Percentiles rank a stretch among this genome's conserved stretches.
These are phyloP conservation scores for Agrilus mali DNA, from an alignment of 2,888 invertebrate genomes.

Conservation along the genomic window DNA sequence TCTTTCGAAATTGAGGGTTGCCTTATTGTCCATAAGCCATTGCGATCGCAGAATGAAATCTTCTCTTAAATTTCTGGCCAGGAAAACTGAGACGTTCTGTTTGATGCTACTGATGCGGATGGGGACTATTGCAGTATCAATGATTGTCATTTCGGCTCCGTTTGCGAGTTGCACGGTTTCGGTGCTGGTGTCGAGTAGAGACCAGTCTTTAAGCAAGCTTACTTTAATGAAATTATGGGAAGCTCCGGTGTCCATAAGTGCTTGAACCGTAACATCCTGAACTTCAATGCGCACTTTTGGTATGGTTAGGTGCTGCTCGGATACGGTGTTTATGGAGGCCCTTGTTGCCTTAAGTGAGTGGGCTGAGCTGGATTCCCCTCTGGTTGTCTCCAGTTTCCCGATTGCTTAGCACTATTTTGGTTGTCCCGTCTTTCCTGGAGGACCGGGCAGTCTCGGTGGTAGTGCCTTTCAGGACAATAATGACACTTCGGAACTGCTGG, in stretches of 20 bases:
- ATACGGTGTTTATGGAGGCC: no score
- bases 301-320: background rate
- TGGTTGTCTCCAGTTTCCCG: background rate
- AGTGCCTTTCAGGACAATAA: background rate
- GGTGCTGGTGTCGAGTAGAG: background rate
- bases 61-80: no score
- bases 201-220: background rate
- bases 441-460: background rate
- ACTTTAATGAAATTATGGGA: background rate
- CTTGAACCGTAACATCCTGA: background rate
- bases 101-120: no score
- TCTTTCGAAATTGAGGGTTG: no score
- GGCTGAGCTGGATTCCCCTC: no score
- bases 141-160: background rate
- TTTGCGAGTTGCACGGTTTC: background rate
- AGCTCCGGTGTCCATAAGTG: background rate
- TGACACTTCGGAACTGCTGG: background rate
- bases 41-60: no score
- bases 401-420: background rate
- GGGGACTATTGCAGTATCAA: background rate
- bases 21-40: no score
- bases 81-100: no score
- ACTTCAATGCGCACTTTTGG: background rate
- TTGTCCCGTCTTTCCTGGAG: background rate
- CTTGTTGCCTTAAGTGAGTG: no score